A percentile compares a stretch with the other conserved stretches of the same genome.
phyloP scores from a whole-genome alignment of 1,140 invertebrate genomes.

The Drosophila ercepeae region DNA sequence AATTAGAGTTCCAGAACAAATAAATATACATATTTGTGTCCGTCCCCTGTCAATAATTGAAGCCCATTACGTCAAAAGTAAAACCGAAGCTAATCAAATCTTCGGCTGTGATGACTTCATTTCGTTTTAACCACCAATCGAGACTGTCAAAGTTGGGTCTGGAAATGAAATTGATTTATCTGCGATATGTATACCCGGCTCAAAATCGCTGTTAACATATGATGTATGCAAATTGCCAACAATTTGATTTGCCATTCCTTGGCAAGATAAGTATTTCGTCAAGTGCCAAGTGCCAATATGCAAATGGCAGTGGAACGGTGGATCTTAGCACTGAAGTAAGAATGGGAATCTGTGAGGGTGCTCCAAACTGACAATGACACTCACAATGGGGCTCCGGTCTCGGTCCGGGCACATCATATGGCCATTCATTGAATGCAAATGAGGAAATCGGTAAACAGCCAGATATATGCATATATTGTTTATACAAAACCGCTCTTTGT shows the following conservation, averaged over 20 bases:
- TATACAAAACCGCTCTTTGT: constrained; percentile 57
- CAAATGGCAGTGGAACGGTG: constrained; percentile 37
- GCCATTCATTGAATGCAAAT: constrained; percentile 75
- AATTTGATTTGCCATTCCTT: constrained; percentile 73
- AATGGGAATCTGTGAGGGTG: constrained; percentile 33
- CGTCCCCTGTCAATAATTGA: constrained; percentile 11
- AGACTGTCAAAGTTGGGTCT: constrained; percentile 26
- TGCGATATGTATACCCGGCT: constrained; percentile 41
- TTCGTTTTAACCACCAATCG: constrained; percentile 29
- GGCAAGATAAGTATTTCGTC: constrained; percentile 52
- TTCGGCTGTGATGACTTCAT: constrained; percentile 18
- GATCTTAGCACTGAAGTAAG: neutral
- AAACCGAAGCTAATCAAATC: constrained; percentile 4
- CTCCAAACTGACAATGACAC: constrained; percentile 56
- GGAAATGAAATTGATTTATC: constrained; percentile 45
- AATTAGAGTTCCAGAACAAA: neutral
- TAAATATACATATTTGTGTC: neutral
- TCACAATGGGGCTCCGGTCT: constrained; percentile 49
- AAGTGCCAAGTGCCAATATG: constrained; percentile 67
- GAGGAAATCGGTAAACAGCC: constrained; percentile 52
- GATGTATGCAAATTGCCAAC: constrained; percentile 76
- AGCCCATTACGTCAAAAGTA: constrained; percentile 1
- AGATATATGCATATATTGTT: constrained; percentile 54
- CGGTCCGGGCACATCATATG: constrained; percentile 31
- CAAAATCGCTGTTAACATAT: constrained; percentile 56